Evolutionary conservation across 1,140 invertebrate species (phyloP), one percentile per base, ranked within the genome.

Genomic region (Lepidurus couesii): DNA sequence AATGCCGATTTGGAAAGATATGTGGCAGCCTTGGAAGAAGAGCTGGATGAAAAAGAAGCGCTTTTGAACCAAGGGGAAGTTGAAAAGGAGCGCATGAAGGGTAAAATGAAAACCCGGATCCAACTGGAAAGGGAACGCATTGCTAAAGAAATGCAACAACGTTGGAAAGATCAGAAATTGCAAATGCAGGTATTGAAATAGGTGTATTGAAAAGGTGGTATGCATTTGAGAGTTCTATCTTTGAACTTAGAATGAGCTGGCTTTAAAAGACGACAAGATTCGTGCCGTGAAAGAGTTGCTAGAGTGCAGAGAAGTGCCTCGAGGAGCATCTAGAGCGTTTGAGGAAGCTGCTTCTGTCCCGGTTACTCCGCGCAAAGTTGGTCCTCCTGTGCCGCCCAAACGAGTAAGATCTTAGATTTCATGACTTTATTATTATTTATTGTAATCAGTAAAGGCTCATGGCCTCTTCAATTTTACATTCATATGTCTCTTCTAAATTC

Each of bases 51-150:
- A 53, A 81, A 81, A 75, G 81, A 82, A 76, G 53, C 81, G 73
- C 79, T 81, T 7, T 79, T 94, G 0, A 80, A 79, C 34, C 82
- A 83, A 42, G 81, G 82, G 10, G 79, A 82, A n/a, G 79, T 83
- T 16, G 82, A 83, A 34, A 82, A 81, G 44, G 78, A 82, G 45
- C 77, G 81, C 8, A 81, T 83, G 78, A 82, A 81, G 73, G 80
- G 80, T 53, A 78, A 79, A 43, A 77, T 81, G 13, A 81, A 81
- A 47, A 77, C 78, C 11, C 75, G 75, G 21, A 74, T 74, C n/a
- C 78, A 79, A 34, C 34, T 79, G 24, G 78, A 79, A 44, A n/a
- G 78, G 10, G 78, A 79, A n/a, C 26, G 73, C 7, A n/a, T 79
- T n/a, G 47, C 74, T n/a, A 21, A 42, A 44, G 78, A 79, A 34